Evolutionary conservation across 2,113 vertebrate species (phyloP), one percentile per base, ranked within the genome.

Genomic region (Bolborhynchus lineola): DNA sequence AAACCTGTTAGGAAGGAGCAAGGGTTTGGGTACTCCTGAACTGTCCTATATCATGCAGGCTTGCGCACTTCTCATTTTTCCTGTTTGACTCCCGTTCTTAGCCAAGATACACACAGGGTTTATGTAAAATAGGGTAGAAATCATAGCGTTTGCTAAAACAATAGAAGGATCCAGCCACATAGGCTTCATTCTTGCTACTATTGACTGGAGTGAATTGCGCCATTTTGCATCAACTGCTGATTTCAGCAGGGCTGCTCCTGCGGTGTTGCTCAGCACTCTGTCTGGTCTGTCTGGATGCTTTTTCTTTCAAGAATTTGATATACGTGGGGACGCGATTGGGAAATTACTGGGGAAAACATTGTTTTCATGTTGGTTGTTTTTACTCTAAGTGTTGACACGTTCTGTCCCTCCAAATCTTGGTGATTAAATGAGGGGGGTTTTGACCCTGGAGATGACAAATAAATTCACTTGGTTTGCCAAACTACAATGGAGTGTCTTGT

Each of bases 401-500:
- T 94, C 74, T 79, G 76, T 90, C 69, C 62, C 62, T 90, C 70
- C 88, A 92, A 91, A 83, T 91, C 80, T 79, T 1, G 0, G 10
- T 84, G 88, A 88, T 94, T 95, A 79, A 82, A 69, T 2, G 25
- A 71, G 76, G 37, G 83, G 60, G 35, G 28, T 69, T 90, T 93
- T 94, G 90, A 96, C 84, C 90, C 64, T 57, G 28, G 76, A 95
- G 35, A 93, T 57, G 92, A 90, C 60, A 92, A 92, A 47, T 47
- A 94, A 94, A 92, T 92, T 82, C n/a, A 35, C 65, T 90, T 67
- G 37, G 44, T 89, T 89, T 95, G 93, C 96, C 92, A 96, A 69
- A 62, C 65, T 75, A 41, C 81, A 93, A 95, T 86, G 72, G 88
- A 94, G 95, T 96, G 91, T 92, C 70, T 82, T 39, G 62, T 95